Evolutionary conservation across 2,797 vertebrate genomes (phyloP).

Genomic region (Myoxocephalus aenaeus): DNA sequence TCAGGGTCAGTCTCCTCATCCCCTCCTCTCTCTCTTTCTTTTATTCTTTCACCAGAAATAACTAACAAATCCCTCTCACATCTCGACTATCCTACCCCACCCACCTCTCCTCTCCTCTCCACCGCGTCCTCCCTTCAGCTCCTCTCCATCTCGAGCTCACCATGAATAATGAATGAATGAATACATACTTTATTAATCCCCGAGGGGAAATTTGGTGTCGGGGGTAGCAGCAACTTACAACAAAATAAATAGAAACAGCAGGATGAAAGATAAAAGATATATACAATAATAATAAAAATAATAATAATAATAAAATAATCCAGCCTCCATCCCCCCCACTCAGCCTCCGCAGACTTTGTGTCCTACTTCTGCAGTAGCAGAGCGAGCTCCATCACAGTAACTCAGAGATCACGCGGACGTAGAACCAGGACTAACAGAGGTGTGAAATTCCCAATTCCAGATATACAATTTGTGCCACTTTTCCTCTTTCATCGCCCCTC

Average conservation of each 20-base stretch:
- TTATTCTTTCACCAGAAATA: conserved; percentile 37
- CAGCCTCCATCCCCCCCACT: not conserved
- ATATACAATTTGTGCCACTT: conserved; percentile 35
- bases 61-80: conserved; percentile 29
- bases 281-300: too few relatives aligned
- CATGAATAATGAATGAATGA: too few relatives aligned
- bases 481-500: conserved; percentile 21
- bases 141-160: conserved; percentile 35
- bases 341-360: conserved; percentile 52
- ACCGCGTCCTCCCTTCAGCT: conserved; percentile 24
- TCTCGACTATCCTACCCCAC: conserved; percentile 5
- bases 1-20: conserved; percentile 9
- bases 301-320: too few relatives aligned
- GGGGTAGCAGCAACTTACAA: too few relatives aligned
- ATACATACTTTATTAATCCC: too few relatives aligned
- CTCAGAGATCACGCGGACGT: conserved; percentile 11
- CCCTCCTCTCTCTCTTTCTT: conserved; percentile 9
- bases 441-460: conserved; percentile 68
- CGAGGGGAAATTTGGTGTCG: too few relatives aligned
- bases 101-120: not conserved
- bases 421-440: conserved; percentile 46
- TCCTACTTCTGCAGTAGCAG: conserved; percentile 68
- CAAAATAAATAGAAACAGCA: too few relatives aligned
- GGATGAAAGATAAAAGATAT: too few relatives aligned
- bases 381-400: conserved; percentile 24